Evolutionary conservation across 2,113 vertebrate species (phyloP), one percentile per base, ranked within the genome.

Genomic region (Mustela lutreola): DNA sequence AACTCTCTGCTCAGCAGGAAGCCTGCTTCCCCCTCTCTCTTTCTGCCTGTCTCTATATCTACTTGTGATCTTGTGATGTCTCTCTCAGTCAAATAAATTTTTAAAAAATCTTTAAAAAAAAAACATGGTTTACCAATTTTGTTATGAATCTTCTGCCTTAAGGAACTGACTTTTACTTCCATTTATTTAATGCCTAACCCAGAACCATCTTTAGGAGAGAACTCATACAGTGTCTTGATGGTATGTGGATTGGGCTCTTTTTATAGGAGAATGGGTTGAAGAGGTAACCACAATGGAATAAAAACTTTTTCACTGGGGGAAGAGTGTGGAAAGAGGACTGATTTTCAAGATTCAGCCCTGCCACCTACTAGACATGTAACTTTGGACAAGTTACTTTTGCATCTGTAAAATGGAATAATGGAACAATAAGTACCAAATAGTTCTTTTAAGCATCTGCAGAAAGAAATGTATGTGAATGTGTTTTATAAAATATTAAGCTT

Each of bases 101-200:
- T 18, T 1, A 18, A 56, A 56, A 56, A 56, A 56, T 56, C 53
- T 56, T 56, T 18, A 18, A 56, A 56, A 56, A 56, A 56, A 56
- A 56, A 60, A 87, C 33, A 63, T 31, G 22, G 42, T 62, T 58
- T 79, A 84, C 36, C 71, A 67, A 11, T 89, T 12, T 71, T 85
- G 63, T 65, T 70, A 33, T 76, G 65, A 33, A 87, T 90, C 22
- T 79, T 22, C 22, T 67, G 33, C 3, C 18, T 95, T 91, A 76
- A 89, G 42, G 28, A 97, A 89, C 12, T 89, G 53, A 71, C 36
- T 75, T 91, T 97, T 95, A 62, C 58, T 39, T 76, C 60, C 70
- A 65, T 56, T 84, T 56, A 19, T 70, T 90, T 79, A 93, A 89
- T 81, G 7, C 21, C 19, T n/a, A 95, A 82, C 7, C n/a, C 15